phyloP scores from a whole-genome alignment of 1,140 invertebrate species.

The Carcinoscorpius rotundicauda region DNA sequence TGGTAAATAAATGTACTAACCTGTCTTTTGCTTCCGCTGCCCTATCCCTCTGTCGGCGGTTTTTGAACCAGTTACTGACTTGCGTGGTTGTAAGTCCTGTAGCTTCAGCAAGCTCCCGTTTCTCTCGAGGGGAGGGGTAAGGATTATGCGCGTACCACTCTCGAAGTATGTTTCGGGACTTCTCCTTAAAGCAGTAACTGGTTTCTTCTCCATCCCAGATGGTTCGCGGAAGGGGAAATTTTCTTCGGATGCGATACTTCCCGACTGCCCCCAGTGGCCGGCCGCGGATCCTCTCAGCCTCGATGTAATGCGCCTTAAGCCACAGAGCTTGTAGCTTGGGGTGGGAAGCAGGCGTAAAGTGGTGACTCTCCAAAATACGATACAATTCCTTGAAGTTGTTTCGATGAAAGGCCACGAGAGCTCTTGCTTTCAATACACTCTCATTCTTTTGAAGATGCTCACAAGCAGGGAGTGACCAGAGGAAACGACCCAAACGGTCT shows the following conservation, averaged over 20 bases:
- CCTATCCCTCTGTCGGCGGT: slow-evolving; percentile 81
- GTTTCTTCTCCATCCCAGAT: slow-evolving; percentile 99
- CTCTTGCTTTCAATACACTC: slow-evolving; percentile 49
- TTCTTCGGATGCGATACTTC: slow-evolving; percentile 92
- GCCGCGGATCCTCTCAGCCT: slow-evolving; percentile 87
- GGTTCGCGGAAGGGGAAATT: slow-evolving; percentile 89
- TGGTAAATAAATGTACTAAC: slow-evolving; percentile 25
- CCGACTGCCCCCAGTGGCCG: slow-evolving; percentile 77
- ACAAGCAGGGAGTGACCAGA: slow-evolving; percentile 86
- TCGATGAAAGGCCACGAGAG: background rate
- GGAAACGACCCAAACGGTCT: slow-evolving; percentile 83
- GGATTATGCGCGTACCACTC: slow-evolving; percentile 51
- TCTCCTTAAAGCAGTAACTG: slow-evolving; percentile 86
- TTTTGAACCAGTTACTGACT: slow-evolving; percentile 97
- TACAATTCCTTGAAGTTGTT: slow-evolving; percentile 54
- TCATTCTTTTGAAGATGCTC: slow-evolving; percentile 86
- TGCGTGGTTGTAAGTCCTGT: slow-evolving; percentile 83
- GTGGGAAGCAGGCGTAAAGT: slow-evolving; percentile 71
- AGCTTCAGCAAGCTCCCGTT: slow-evolving; percentile 72
- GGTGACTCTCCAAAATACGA: slow-evolving; percentile 74
- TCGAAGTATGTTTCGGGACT: slow-evolving; percentile 58
- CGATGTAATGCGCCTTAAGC: slow-evolving; percentile 69
- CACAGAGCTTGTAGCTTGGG: slow-evolving; percentile 76
- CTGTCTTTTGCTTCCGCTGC: slow-evolving; percentile 39
- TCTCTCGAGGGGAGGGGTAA: slow-evolving; percentile 92